Evolutionary conservation across 2,888 invertebrate species (phyloP), one percentile per base, ranked within the genome.

Genomic region (Melanchra persicariae): DNA sequence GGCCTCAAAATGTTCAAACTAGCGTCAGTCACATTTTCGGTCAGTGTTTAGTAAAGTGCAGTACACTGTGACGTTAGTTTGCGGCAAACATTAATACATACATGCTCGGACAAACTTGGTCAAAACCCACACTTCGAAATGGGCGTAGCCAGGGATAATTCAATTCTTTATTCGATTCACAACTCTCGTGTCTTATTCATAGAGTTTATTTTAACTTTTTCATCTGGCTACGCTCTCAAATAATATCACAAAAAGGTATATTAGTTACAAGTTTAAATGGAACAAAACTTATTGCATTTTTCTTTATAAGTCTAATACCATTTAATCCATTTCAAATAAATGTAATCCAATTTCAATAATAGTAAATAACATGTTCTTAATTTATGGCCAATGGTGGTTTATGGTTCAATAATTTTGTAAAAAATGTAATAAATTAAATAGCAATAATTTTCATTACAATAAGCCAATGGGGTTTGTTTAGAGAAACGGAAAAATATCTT

Each of bases 261-360:
- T 89, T 89, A 89, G 87, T 88, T 85, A 87, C 86, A 87, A 85
- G 77, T 70, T 62, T 37, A 61, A 81, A 85, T 87, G 81, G 81
- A 85, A 86, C 85, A 82, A 86, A 83, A 85, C 78, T 75, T 80
- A 83, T 79, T 65, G 7, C 15, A 45, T 61, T 47, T 26, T 22
- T 54, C 45, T 58, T 43, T 67, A 24, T 49, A 62, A 74, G 52
- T 77, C 67, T 70, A 71, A 64, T 64, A 61, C 66, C 81, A 81
- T 81, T 77, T 81, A 81, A 79, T 81, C 81, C 81, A 81, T 77
- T 77, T 77, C 58, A 58, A 58, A 55, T 79, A 22, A 57, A 47
- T 58, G 7, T 74, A 79, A 62, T 62, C 57, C 17, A 79, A 59
- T 49, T 54, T 37, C 6, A 40, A 51, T 69, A 0, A 54, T 4